Evolutionary conservation across 2,797 vertebrate genomes (phyloP), one percentile per base, ranked within the genome.

Genomic region (Semaprochilodus insignis): DNA sequence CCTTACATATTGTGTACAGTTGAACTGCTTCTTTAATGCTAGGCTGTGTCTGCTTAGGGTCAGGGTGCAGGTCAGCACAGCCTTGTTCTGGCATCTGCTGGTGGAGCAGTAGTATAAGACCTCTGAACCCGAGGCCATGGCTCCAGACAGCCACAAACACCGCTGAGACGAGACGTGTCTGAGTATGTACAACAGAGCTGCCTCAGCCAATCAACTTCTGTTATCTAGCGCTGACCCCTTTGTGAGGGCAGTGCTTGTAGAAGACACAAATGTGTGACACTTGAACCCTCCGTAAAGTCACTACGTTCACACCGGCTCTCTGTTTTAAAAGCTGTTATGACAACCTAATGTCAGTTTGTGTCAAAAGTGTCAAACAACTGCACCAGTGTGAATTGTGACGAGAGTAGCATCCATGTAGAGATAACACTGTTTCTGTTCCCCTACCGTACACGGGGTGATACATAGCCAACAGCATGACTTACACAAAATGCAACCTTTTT

Each of bases 1-100:
- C 10, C 10, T 60, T 60, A 25, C 2, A 60, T 60, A 23, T 60
- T 48, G 57, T 27, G 4, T 63, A 27, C 25, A 25, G 36, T 73
- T 25, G 65, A 57, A 69, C 27, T 71, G 72, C 40, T 2, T 4
- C 7, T 54, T n/a, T 57, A 31, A 57, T 36, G 54, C 77, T 67
- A 78, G 60, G 66, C n/a, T 34, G 71, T 78, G 80, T 75, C 73
- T 77, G 70, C 34, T 52, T 14, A 31, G 73, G 84, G 80, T 85
- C 71, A 85, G 67, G 66, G 72, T 73, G 19, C 57, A 75, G 76
- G 74, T 70, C 57, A 65, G 23, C 59, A 16, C 40, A 60, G 74
- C 34, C 48, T 79, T 60, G 59, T 72, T 63, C 23, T 71, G 80
- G 72, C 78, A 67, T 75, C 55, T 60, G 19, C 19, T 82, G 71